phyloP scores from a whole-genome alignment of 1,140 invertebrate species.

The Triops longicaudatus region DNA sequence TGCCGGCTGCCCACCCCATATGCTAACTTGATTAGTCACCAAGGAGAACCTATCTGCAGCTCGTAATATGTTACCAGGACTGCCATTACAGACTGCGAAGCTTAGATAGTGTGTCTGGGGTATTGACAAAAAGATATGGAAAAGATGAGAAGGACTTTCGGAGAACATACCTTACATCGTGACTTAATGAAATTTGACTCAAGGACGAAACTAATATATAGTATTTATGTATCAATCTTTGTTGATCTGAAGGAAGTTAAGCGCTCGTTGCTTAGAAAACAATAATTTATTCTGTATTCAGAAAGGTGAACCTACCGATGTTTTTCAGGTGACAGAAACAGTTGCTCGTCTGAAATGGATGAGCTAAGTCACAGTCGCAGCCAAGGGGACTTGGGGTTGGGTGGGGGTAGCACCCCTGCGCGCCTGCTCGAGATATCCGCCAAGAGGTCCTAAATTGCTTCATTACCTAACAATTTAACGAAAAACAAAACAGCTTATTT shows the following conservation, averaged over 20 bases:
- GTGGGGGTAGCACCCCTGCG: too few relatives aligned
- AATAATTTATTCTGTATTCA: too few relatives aligned
- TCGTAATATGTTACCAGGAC: constrained; percentile 15
- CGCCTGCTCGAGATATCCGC: too few relatives aligned
- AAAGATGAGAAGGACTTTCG: background rate
- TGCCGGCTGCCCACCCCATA: background rate
- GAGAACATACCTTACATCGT: background rate
- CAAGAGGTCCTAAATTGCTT: too few relatives aligned
- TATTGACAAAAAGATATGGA: background rate
- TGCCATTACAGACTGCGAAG: background rate
- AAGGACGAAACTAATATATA: background rate
- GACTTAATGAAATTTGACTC: background rate
- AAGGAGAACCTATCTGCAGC: constrained; percentile 1
- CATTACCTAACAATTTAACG: too few relatives aligned
- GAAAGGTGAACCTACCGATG: too few relatives aligned
- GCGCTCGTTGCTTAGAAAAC: too few relatives aligned
- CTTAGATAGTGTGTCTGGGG: background rate
- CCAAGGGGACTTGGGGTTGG: too few relatives aligned
- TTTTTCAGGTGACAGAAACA: too few relatives aligned
- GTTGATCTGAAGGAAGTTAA: background rate
- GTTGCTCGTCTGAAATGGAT: too few relatives aligned
- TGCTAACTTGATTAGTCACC: constrained; percentile 12
- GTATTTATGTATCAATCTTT: background rate
- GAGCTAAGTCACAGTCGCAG: too few relatives aligned
- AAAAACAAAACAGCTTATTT: too few relatives aligned